A percentile compares a stretch with the other conserved stretches of the same genome.
Conservation (phyloP, 2,113 vertebrate genomes). For the Rhineura floridana region DNA sequence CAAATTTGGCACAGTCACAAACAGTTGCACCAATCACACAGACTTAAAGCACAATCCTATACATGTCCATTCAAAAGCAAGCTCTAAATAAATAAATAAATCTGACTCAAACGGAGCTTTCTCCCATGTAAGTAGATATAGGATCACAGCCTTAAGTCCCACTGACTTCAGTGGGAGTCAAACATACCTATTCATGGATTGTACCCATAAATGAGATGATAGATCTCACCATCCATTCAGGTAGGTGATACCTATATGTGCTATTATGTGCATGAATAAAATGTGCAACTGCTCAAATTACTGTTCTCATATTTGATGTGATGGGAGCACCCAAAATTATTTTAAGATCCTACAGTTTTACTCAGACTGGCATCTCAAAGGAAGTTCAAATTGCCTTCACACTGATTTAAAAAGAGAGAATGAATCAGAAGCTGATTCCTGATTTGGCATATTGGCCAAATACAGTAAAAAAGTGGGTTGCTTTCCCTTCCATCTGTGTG, state of each 20-base stretch:
- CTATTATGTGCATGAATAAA: neutral
- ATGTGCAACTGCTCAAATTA: neutral
- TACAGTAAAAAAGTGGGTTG: no score
- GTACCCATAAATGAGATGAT: neutral
- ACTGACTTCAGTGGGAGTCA: neutral
- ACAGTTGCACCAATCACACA: no score
- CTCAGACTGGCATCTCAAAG: neutral
- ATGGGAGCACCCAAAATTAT: neutral
- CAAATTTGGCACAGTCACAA: neutral
- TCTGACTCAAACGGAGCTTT: no score
- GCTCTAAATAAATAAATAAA: no score
- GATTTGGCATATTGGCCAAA: no score
- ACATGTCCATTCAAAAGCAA: neutral
- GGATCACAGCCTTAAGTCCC: neutral
- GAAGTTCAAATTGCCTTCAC: neutral
- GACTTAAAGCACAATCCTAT: neutral
- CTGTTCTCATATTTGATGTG: no score
- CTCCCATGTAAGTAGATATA: no score
- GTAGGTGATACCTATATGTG: neutral
- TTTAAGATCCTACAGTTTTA: neutral
- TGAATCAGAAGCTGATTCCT: neutral
- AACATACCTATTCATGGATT: neutral
- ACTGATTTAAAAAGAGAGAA: neutral
- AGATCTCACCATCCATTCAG: neutral
- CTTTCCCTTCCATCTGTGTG: no score